phyloP scores from a whole-genome alignment of 2,113 vertebrate species.

The Glaucidium brasilianum region DNA sequence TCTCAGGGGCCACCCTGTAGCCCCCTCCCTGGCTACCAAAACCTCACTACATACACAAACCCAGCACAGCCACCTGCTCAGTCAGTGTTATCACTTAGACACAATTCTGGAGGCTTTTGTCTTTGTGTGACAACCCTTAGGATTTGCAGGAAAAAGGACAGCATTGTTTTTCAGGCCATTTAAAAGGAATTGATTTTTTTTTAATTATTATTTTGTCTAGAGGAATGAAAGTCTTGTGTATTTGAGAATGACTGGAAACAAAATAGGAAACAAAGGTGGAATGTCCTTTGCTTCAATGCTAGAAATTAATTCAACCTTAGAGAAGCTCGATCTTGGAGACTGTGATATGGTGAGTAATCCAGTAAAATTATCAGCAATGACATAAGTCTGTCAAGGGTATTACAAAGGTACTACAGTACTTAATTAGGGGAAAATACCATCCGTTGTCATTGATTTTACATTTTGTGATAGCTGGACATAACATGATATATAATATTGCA shows the following conservation, averaged over 20 bases:
- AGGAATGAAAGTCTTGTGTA: constrained; percentile 75
- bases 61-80: not conserved
- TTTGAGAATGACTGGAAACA: constrained; percentile 89
- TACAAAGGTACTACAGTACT: not conserved
- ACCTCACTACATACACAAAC: not conserved
- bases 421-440: not conserved
- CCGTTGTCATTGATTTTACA: not conserved
- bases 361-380: not conserved
- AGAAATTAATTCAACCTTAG: constrained; percentile 79
- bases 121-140: not conserved
- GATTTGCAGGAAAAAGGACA: not conserved
- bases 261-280: constrained; percentile 82
- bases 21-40: too few species aligned
- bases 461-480: not conserved
- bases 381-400: not conserved
- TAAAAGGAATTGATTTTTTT: not conserved
- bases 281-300: constrained; percentile 85
- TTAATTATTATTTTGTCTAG: constrained; percentile 55
- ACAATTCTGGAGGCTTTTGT: not conserved
- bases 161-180: not conserved
- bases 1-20: too few species aligned
- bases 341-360: constrained; percentile 83
- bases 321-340: constrained; percentile 84
- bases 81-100: not conserved
- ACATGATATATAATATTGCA: not conserved